phyloP scores from a whole-genome alignment of 2,113 vertebrate species.

The Columba livia region DNA sequence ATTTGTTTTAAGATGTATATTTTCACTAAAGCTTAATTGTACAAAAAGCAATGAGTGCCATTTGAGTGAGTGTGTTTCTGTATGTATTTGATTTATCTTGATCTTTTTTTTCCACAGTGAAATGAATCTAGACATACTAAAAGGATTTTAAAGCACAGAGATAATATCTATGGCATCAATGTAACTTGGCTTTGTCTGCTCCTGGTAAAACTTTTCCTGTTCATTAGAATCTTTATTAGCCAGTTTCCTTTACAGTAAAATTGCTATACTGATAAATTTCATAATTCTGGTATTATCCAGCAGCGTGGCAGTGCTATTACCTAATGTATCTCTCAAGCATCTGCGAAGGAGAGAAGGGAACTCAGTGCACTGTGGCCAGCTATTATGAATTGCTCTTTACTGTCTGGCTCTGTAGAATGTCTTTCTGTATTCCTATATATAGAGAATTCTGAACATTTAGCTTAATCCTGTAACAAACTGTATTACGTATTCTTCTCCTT shows the following conservation, averaged over 20 bases:
- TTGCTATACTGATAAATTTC: neutral
- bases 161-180: neutral
- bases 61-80: constrained; percentile 81
- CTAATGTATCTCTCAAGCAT: neutral
- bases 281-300: neutral
- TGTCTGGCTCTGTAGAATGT: neutral
- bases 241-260: constrained; percentile 7
- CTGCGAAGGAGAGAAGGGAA: neutral
- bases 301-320: neutral
- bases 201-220: constrained; percentile 8
- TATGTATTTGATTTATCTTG: constrained; percentile 52
- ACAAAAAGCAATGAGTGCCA: constrained; percentile 86
- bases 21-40: constrained; percentile 89
- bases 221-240: constrained; percentile 4
- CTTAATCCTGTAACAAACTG: neutral
- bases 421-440: neutral
- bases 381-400: neutral
- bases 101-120: neutral
- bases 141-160: constrained; percentile 40
- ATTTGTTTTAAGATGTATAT: constrained; percentile 94
- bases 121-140: constrained; percentile 32
- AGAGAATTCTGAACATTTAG: neutral
- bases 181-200: constrained; percentile 17
- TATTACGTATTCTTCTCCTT: neutral
- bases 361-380: neutral